Evolutionary conservation across 1,140 invertebrate genomes (phyloP).

Genomic region (Cardiocondyla obscurior): DNA sequence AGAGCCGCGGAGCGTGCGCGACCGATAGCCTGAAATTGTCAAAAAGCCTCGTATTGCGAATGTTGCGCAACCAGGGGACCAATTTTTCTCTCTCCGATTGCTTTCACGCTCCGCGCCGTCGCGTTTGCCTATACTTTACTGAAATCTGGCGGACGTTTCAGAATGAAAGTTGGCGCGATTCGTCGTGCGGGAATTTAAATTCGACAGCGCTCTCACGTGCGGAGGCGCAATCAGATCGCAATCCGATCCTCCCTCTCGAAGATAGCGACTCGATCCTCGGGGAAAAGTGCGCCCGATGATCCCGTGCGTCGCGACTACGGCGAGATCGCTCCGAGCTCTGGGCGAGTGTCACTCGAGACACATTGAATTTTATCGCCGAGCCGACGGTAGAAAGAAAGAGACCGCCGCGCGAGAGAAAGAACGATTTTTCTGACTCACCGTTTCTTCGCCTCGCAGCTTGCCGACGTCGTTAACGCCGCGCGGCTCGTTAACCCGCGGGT

Average conservation of each 20-base stretch:
- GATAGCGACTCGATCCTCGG: neutral
- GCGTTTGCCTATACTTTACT: neutral
- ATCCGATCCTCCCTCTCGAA: neutral
- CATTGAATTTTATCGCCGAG: constrained; percentile 5
- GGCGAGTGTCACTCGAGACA: constrained; percentile 2
- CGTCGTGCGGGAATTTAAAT: neutral
- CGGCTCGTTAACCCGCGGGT: constrained; percentile 8
- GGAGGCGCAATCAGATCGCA: neutral
- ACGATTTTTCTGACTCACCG: constrained; percentile 41
- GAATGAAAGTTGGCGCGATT: neutral
- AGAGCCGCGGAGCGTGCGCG: no score
- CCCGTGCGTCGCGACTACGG: neutral
- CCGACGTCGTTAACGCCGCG: constrained; percentile 32
- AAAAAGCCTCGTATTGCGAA: neutral
- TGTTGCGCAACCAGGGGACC: neutral
- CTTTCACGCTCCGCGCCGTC: neutral
- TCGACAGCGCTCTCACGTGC: neutral
- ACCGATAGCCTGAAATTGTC: neutral
- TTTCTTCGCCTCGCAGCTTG: constrained; percentile 25
- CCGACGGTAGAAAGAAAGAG: neutral
- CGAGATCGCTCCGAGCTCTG: neutral
- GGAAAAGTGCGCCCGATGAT: neutral
- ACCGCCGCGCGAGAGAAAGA: neutral
- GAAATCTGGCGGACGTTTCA: no score
- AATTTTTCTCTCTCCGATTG: neutral